Conservation (phyloP, 1,140 invertebrate genomes). For the Achatina immaculata region DNA sequence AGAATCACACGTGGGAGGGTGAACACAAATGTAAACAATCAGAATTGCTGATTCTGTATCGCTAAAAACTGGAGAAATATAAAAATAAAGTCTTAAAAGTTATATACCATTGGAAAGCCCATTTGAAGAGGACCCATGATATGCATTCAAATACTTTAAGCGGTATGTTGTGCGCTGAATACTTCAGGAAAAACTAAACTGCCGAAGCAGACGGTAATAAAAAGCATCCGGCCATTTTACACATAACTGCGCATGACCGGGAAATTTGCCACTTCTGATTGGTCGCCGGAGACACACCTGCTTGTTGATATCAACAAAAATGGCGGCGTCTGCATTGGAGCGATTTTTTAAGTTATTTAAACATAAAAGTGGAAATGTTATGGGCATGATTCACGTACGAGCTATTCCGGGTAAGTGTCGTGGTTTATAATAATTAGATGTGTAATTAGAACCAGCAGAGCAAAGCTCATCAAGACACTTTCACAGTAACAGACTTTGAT, state of each 20-base stretch:
- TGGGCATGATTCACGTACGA: constrained; percentile 84
- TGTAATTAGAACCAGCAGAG: too few relatives aligned
- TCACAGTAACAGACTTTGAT: too few relatives aligned
- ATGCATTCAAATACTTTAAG: constrained; percentile 35
- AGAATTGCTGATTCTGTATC: neutral
- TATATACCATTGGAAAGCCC: constrained; percentile 40
- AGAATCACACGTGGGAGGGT: neutral
- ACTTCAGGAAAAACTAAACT: constrained; percentile 35
- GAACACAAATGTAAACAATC: constrained; percentile 35
- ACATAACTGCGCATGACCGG: constrained; percentile 36
- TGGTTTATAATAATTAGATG: too few relatives aligned
- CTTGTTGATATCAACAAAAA: constrained; percentile 44
- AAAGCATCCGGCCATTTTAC: constrained; percentile 21
- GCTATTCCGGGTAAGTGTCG: constrained; percentile 79
- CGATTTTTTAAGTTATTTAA: constrained; percentile 50
- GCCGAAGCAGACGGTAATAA: neutral
- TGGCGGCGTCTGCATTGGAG: constrained; percentile 42
- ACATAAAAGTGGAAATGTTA: constrained; percentile 69
- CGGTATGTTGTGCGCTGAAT: constrained; percentile 45
- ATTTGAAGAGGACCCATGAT: neutral
- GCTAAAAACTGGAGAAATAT: neutral
- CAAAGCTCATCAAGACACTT: too few relatives aligned
- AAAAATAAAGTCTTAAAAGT: neutral
- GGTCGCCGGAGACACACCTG: constrained; percentile 43
- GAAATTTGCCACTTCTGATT: constrained; percentile 39